A percentile compares a stretch with the other conserved stretches of the same genome.
Conservation (phyloP, 2,797 vertebrate genomes). For the Mastacembelus armatus region DNA sequence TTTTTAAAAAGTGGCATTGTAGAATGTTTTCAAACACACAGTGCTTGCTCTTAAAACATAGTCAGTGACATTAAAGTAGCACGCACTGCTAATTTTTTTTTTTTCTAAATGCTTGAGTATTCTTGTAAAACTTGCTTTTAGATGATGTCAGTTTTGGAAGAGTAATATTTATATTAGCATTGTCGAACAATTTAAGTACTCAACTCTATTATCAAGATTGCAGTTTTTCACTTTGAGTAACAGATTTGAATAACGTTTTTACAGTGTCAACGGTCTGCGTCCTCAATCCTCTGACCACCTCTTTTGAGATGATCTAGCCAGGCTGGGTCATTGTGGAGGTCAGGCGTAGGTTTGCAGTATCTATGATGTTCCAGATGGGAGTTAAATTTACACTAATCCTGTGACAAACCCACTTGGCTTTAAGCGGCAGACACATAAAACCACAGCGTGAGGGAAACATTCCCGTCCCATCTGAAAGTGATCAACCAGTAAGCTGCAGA, state of each 20-base stretch:
- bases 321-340: slow-evolving; percentile 32
- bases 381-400: slow-evolving; percentile 51
- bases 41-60: background rate
- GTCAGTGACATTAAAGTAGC: background rate
- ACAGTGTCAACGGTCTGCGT: too few species aligned
- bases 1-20: slow-evolving; percentile 8
- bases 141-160: background rate
- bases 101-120: background rate
- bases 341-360: slow-evolving; percentile 18
- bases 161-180: background rate
- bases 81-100: slow-evolving; percentile 3
- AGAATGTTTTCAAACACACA: background rate
- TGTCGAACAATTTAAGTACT: background rate
- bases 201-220: slow-evolving; percentile 29
- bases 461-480: slow-evolving; percentile 61
- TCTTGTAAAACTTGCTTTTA: background rate
- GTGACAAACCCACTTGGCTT: slow-evolving; percentile 50
- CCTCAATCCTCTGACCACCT: background rate
- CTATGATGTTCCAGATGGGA: slow-evolving; percentile 48
- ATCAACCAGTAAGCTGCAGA: slow-evolving; percentile 39
- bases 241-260: too few species aligned
- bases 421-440: background rate
- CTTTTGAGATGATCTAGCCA: slow-evolving; percentile 32
- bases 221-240: slow-evolving; percentile 17
- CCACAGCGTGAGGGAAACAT: slow-evolving; percentile 7